Evolutionary conservation across 2,113 vertebrate species (phyloP), one percentile per base, ranked within the genome.

Genomic region (Eubucco bourcierii): DNA sequence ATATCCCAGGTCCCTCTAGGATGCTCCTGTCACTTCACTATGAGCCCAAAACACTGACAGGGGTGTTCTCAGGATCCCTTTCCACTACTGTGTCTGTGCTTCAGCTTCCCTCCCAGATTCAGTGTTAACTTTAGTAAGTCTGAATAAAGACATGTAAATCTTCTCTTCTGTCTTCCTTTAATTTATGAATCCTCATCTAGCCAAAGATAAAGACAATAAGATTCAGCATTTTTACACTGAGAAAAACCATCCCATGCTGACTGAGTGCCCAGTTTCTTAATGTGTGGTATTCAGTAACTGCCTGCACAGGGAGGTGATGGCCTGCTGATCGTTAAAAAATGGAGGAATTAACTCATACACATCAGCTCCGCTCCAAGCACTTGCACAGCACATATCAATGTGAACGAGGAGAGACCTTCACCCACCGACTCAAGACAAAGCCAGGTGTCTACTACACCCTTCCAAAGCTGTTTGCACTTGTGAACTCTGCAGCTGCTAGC

Each of bases 401-500:
- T 61, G 74, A 59, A 92, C 47, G 44, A 66, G 31, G 15, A 75
- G 37, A 85, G 29, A 74, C 59, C 73, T 80, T 91, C 93, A 80
- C 68, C 58, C 31, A 53, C 18, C 61, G 61, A 56, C 56, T 87
- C 71, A 75, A 88, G 66, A 52, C 34, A 73, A 37, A 80, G 23
- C 31, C 68, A 80, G 50, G 73, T 94, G 94, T 59, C 76, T 86
- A 9, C 55, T 53, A 55, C 12, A 65, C 13, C 8, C 2, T 84
- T 88, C 53, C 87, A 92, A 89, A 83, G n/a, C 72, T 80, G 61
- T 84, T 74, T 80, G 87, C 74, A 89, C 87, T 94, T 81, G 63
- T 76, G 90, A 95, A 81, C 94, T 87, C 60, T 66, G 60, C 87
- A 95, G 92, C 85, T 91, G 77, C 61, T 75, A 24, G 12, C 15